Evolutionary conservation across 2,113 vertebrate genomes (phyloP), one percentile per base, ranked within the genome.

Genomic region (Meleagris gallopavo): DNA sequence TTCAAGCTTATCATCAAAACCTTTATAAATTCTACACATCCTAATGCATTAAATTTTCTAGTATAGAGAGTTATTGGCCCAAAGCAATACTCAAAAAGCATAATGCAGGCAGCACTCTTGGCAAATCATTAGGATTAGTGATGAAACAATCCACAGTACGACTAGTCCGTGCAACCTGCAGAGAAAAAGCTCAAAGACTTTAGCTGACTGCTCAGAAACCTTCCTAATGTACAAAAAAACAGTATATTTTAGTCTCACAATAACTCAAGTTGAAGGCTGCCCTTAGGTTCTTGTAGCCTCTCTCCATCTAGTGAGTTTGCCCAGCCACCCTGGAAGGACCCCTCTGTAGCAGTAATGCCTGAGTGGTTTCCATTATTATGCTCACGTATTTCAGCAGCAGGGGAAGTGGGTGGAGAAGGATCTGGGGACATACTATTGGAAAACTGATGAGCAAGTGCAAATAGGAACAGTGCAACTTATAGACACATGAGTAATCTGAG

Each of bases 1-100:
- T 86, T 88, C 74, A 89, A 94, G 55, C 7, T 88, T 83, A 92
- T 78, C 46, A 94, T 84, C 2, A 10, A 86, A 93, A 57, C 11
- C 19, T 91, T 58, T 60, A 41, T 50, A 66, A 62, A 87, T 67
- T 67, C 71, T 83, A 91, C 34, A 57, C 50, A 70, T 74, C 70
- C 45, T 70, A 83, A 60, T 60, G 64, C 46, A 76, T 13, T 52
- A 34, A 2, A 57, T 89, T 94, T 86, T 77, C 82, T 88, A 52
- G 32, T 43, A 40, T 20, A 50, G 38, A 78, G 58, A 88, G 55
- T 77, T 90, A 74, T 10, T 90, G 90, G 90, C 73, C 70, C 69
- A 92, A 93, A 88, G 80, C 57, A 86, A 67, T 55, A 62, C 18
- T 77, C 79, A 83, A 25, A 77, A 80, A 94, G 46, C 46, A 60